Percentiles rank a stretch among this genome's conserved stretches.
These are phyloP conservation scores for Asbolus verrucosus DNA, from an alignment of 1,140 invertebrate genomes.

Conservation along the genomic window DNA sequence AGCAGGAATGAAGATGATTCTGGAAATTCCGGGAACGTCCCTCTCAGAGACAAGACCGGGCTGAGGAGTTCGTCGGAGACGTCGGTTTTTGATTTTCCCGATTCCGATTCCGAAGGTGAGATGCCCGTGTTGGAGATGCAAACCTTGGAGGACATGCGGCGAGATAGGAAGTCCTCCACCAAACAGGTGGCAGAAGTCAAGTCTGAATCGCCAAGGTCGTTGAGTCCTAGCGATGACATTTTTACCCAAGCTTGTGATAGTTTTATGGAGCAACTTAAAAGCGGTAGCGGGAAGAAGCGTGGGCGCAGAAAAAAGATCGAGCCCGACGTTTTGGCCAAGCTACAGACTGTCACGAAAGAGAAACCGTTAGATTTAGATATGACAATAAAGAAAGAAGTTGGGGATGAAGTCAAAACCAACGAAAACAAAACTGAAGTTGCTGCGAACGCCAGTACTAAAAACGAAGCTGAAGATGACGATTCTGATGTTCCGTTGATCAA, in stretches of 20 bases:
- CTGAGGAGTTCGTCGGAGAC: conserved; percentile 73
- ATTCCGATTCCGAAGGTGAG: conserved; percentile 71
- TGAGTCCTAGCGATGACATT: conserved; percentile 64
- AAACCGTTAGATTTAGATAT: conserved; percentile 52
- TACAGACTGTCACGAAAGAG: conserved; percentile 55
- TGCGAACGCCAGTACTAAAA: too few species aligned
- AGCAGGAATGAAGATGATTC: conserved; percentile 67
- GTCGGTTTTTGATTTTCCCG: conserved; percentile 74
- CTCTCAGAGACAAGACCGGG: conserved; percentile 66
- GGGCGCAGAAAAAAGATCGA: conserved; percentile 67
- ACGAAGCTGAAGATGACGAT: conserved; percentile 52
- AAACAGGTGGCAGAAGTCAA: conserved; percentile 57
- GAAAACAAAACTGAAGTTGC: too few species aligned
- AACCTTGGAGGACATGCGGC: conserved; percentile 69
- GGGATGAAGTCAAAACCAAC: too few species aligned
- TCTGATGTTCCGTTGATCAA: conserved; percentile 61
- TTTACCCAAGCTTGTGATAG: conserved; percentile 74
- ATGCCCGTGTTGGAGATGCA: conserved; percentile 72
- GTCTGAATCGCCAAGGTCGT: conserved; percentile 55
- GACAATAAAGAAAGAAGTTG: conserved; percentile 12
- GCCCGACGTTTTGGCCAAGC: conserved; percentile 55
- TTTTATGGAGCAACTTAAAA: conserved; percentile 77
- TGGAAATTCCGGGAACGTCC: conserved; percentile 56
- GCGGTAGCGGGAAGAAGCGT: conserved; percentile 69
- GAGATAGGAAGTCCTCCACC: conserved; percentile 68